phyloP scores from a whole-genome alignment of 37 sponge, comb jelly and placozoan species.

The Dysidea cf. avara region DNA sequence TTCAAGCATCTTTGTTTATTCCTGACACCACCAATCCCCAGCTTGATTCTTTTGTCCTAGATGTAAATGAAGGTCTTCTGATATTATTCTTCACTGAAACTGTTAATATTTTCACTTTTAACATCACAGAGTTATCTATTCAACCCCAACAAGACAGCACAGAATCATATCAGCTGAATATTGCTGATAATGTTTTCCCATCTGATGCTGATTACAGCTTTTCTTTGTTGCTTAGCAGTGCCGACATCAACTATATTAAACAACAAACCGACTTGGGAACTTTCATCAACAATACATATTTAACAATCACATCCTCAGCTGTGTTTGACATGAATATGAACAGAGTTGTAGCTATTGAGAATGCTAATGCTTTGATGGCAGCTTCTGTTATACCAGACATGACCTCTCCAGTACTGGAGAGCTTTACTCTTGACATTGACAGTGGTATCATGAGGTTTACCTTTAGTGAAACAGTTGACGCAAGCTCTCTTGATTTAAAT shows the following conservation, averaged over 20 bases:
- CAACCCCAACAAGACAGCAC: constrained; percentile 15
- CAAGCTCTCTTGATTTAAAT: constrained; percentile 41
- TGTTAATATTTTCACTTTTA: constrained; percentile 61
- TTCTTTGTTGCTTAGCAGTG: constrained; percentile 41
- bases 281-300: constrained; percentile 42
- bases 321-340: constrained; percentile 70
- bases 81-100: constrained; percentile 78
- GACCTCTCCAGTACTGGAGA: constrained; percentile 37
- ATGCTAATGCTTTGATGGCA: constrained; percentile 33
- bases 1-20: constrained; percentile 40
- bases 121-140: constrained; percentile 36
- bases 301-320: constrained; percentile 45
- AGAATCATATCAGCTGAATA: constrained; percentile 43
- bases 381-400: constrained; percentile 29
- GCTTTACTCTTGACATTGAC: constrained; percentile 70
- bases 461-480: constrained; percentile 77
- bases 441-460: constrained; percentile 47
- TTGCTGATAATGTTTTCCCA: constrained; percentile 40
- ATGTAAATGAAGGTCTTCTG: constrained; percentile 63
- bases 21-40: constrained; percentile 54
- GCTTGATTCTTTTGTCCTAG: constrained; percentile 49
- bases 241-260: constrained; percentile 79
- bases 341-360: constrained; percentile 42
- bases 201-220: constrained; percentile 67
- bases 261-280: constrained; percentile 51